Base-by-base conservation (phyloP, 1,140 invertebrate species). In the Drosophila truncata region DNA sequence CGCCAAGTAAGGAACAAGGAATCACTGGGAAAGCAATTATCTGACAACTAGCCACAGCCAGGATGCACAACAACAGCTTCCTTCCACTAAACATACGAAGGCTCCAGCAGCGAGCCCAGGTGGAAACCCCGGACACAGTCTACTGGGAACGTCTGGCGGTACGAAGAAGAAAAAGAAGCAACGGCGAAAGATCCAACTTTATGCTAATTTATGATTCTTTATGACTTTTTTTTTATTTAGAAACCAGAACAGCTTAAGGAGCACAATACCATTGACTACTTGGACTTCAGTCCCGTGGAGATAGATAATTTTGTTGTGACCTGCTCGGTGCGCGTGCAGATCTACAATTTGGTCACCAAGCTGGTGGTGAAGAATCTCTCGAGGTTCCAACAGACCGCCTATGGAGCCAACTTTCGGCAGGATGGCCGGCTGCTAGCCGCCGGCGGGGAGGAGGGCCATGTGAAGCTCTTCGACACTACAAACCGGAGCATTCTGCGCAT, bases 281-380 rank as follows among this genome's bases (percentile, higher is more conserved):
- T 99, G 57, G 96, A 98, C 92, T 98, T 99, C 91, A 97, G 97
- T 81, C 96, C 97, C 9, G 94, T 96, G 16, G 95, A 98, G 83
- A 97, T 97, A 1, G 95, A 98, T 94, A 96, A 97, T 92, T 97
- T 98, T 94, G 97, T 97, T 14, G 96, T 98, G 8, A 98, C 98
- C 49, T 98, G 96, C 93, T 98, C 97, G 2, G 96, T 97, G 10
- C 94, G 97, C 91, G 96, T 99, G 82, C 97, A 98, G 92, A 93
- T 99, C n/a, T 99, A 98, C 91, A 97, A 97, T 93, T 95, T 97
- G 10, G 95, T 97, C 33, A 98, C 97, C 44, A 97, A 98, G 93
- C 93, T 97, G 63, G 96, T 97, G 0, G 95, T 95, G 2, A 97
- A 97, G 91, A 98, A 97, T 92, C 94, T 98, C 9, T 97, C 96